Base-by-base conservation (phyloP, 1,140 invertebrate genomes). In the Acyrthosiphon pisum region DNA sequence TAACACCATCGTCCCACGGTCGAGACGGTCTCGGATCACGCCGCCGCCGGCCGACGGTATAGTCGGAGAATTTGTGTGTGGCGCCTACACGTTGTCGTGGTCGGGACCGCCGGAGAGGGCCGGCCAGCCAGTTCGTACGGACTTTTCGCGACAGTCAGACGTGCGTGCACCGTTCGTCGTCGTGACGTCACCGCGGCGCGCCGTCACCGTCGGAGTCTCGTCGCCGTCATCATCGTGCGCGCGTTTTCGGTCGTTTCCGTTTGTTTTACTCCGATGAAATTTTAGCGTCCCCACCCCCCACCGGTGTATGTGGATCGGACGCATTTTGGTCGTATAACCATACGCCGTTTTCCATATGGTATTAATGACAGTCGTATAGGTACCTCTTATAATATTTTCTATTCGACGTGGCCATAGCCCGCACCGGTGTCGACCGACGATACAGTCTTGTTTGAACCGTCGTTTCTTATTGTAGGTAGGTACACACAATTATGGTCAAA, bases 71-170 rank as follows among this genome's bases (percentile, higher is more conserved):
- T 37, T 76, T 18, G 60, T 37, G 48, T 90, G 88, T 90, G 88
- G 88, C 88, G 88, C 88, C 88, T 90, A 90, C 53, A 90, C 53
- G 53, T 90, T 90, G 50, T 88, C 46, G 60, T 26, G 50, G 37
- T 41, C 88, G 88, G 23, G 37, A 90, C 88, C 37, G 53, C 53
- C 50, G n/a, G 30, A 20, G 88, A 30, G 50, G 20, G n/a, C 22
- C 50, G 11, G 46, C 60, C 60, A 76, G 88, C 88, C 88, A 90
- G 88, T 90, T 90, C 88, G 88, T 56, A 60, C 53, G 53, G 50
- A 60, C 88, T 60, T 37, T 90, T 90, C 53, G 88, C 53, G 35
- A 60, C 88, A 18, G 50, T 14, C 50, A 26, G 50, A 60, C 88
- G 88, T 60, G 48, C 22, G 87, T 20, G 87, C 48, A 50, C 22